These are phyloP conservation scores for Lucilia cuprina DNA, from an alignment of 1,140 invertebrate genomes.

Conservation along the genomic window DNA sequence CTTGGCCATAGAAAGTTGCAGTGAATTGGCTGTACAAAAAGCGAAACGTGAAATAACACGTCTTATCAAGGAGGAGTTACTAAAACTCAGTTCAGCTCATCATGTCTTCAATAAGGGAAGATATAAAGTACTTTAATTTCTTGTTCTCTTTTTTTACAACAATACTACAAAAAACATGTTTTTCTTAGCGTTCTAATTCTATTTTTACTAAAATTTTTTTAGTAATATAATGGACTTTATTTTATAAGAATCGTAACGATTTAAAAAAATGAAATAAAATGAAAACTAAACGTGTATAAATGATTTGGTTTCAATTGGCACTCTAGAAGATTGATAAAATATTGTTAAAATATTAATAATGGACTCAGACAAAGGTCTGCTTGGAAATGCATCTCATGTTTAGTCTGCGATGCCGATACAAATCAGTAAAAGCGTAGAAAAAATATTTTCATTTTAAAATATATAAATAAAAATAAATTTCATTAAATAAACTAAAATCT, in stretches of 20 bases:
- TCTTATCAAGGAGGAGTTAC: conserved; percentile 96
- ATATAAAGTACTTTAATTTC: conserved; percentile 89
- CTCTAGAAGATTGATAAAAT: too few species aligned
- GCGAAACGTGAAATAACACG: conserved; percentile 98
- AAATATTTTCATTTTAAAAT: too few species aligned
- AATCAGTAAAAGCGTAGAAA: too few species aligned
- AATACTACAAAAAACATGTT: neutral
- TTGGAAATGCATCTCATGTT: too few species aligned
- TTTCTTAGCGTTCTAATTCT: neutral
- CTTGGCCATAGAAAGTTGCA: conserved; percentile 98
- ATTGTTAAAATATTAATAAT: too few species aligned
- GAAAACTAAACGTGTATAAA: neutral
- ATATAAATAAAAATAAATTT: too few species aligned
- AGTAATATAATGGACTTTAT: conserved; percentile 10
- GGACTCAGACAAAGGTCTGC: too few species aligned
- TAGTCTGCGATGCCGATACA: too few species aligned
- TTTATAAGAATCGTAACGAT: conserved; percentile 13
- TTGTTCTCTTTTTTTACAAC: neutral
- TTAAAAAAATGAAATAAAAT: neutral
- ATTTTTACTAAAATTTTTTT: too few species aligned
- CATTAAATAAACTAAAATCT: too few species aligned
- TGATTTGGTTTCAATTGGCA: too few species aligned
- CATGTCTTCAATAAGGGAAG: conserved; percentile 89
- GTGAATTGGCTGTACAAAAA: conserved; percentile 95
- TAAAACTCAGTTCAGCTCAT: conserved; percentile 87